Conservation (phyloP, 2,113 vertebrate genomes). For the Podarcis muralis region DNA sequence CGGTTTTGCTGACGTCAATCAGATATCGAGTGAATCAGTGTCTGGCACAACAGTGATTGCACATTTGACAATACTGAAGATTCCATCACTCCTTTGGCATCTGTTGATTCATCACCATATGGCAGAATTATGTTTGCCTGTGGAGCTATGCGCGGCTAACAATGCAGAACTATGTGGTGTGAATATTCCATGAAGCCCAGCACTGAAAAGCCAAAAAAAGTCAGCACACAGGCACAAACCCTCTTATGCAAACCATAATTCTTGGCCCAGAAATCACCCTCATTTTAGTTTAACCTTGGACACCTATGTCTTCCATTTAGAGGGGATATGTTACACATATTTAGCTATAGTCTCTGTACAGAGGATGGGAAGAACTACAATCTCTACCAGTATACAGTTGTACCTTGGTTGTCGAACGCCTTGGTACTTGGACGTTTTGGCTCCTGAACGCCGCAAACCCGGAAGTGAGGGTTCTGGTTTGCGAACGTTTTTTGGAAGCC, state of each 20-base stretch:
- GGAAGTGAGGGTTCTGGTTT: too few species aligned
- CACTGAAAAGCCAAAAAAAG: constrained; percentile 35
- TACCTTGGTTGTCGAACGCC: too few species aligned
- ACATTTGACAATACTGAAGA: neutral
- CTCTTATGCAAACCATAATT: too few species aligned
- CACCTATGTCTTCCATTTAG: too few species aligned
- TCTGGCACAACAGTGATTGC: neutral
- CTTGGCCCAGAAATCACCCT: too few species aligned
- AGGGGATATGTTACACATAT: too few species aligned
- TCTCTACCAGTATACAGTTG: too few species aligned
- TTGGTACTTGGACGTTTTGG: too few species aligned
- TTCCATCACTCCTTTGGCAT: neutral
- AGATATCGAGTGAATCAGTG: neutral
- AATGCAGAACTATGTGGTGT: neutral
- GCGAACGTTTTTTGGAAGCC: too few species aligned
- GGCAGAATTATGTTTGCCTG: neutral
- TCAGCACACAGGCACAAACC: constrained; percentile 15
- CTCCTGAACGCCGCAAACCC: too few species aligned
- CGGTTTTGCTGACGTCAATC: neutral
- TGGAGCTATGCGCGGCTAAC: constrained; percentile 5
- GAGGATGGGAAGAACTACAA: too few species aligned
- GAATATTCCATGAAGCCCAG: constrained; percentile 24
- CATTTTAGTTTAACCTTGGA: neutral
- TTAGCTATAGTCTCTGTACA: too few species aligned
- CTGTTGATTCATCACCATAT: neutral